Conservation (phyloP, 2,797 vertebrate species). For the Malacoctenus gilli region DNA sequence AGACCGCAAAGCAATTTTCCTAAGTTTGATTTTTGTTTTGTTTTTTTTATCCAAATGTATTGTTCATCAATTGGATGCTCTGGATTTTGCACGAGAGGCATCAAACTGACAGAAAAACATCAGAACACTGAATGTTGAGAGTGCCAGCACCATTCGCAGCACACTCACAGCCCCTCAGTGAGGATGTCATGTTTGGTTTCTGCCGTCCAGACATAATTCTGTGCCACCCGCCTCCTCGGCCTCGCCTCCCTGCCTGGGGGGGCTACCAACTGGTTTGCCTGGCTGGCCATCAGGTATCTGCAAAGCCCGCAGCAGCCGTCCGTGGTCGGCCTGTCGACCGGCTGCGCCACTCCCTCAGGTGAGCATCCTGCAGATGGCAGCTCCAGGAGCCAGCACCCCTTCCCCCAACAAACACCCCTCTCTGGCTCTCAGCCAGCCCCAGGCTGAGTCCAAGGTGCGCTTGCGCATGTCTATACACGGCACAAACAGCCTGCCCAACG, state of each 20-base stretch:
- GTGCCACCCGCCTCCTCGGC: conserved; percentile 42
- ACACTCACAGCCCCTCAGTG: conserved; percentile 13
- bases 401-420: too few species aligned
- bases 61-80: too few species aligned
- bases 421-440: conserved; percentile 57
- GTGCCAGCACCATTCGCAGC: neutral
- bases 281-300: conserved; percentile 61
- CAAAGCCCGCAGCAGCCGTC: conserved; percentile 48
- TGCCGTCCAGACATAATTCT: conserved; percentile 23
- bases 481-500: conserved; percentile 23
- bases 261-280: conserved; percentile 71
- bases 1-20: too few species aligned
- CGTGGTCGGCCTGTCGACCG: conserved; percentile 68
- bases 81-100: too few species aligned
- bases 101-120: too few species aligned
- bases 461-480: conserved; percentile 24
- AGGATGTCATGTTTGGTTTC: conserved; percentile 30
- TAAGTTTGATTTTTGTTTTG: too few species aligned
- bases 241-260: conserved; percentile 42
- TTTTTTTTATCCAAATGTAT: too few species aligned
- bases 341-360: conserved; percentile 76
- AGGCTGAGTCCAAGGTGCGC: conserved; percentile 35
- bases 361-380: conserved; percentile 67
- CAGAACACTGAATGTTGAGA: neutral
- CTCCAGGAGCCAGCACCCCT: conserved; percentile 50